Percentiles rank a stretch among this genome's conserved stretches.
These are phyloP conservation scores for Austrofundulus limnaeus DNA, from an alignment of 2,113 vertebrate genomes.

Conservation along the genomic window DNA sequence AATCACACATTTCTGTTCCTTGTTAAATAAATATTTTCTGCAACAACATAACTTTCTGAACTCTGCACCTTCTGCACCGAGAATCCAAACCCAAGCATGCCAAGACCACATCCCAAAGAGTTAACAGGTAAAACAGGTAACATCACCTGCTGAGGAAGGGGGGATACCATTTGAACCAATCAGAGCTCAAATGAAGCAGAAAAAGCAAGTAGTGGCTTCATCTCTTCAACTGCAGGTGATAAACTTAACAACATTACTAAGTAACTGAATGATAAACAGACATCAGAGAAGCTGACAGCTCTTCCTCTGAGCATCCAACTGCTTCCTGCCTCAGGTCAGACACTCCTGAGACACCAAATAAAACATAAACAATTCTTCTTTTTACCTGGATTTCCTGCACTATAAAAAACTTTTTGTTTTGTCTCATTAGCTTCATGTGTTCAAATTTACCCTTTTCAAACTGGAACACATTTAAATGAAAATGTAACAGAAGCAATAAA, in stretches of 20 bases:
- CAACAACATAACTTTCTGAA: no score
- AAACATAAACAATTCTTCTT: no score
- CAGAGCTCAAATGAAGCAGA: conserved; percentile 3
- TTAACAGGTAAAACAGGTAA: conserved; percentile 4
- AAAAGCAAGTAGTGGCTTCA: background rate
- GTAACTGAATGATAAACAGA: conserved; percentile 6
- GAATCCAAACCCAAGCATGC: background rate
- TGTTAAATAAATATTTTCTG: no score
- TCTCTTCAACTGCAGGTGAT: conserved; percentile 8
- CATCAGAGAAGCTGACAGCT: background rate
- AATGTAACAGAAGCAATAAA: no score
- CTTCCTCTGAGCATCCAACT: background rate
- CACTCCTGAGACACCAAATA: background rate
- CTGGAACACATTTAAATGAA: no score
- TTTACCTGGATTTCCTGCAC: no score
- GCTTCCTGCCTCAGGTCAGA: conserved; percentile 5
- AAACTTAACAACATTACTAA: conserved; percentile 27
- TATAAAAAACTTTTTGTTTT: background rate
- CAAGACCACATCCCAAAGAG: background rate
- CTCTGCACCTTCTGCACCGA: no score
- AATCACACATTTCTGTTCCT: no score
- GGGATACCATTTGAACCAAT: conserved; percentile 5
- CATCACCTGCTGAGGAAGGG: background rate
- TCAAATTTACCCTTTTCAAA: no score
- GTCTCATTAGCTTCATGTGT: no score